phyloP scores from a whole-genome alignment of 2,797 vertebrate species.

The Acipenser ruthenus region DNA sequence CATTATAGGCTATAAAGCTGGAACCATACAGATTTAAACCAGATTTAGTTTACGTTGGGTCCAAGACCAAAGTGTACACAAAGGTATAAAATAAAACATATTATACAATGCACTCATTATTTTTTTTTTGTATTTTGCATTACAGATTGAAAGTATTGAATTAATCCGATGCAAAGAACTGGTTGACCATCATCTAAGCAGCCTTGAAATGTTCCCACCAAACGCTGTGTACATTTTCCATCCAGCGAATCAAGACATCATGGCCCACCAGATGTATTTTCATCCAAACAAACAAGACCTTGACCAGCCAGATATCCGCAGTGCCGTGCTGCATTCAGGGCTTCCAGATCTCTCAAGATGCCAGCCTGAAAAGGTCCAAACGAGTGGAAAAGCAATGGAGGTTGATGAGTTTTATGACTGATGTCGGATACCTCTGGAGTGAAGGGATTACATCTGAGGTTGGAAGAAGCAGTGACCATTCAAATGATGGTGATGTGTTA shows the following conservation, averaged over 20 bases:
- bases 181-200: conserved; percentile 52
- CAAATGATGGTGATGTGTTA: no score
- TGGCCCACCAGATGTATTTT: conserved; percentile 18
- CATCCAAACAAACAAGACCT: conserved; percentile 4
- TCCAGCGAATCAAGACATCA: conserved; percentile 27
- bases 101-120: no score
- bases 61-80: no score
- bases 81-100: no score
- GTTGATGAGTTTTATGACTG: conserved; percentile 56
- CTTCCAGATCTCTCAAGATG: no score
- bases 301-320: no score
- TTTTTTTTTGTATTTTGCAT: conserved; percentile 9
- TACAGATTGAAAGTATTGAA: conserved; percentile 49
- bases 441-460: conserved; percentile 33
- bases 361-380: neutral
- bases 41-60: no score
- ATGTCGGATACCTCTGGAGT: conserved; percentile 45
- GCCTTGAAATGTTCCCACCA: conserved; percentile 39
- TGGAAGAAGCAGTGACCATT: conserved; percentile 1
- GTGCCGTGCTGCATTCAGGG: no score
- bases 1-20: no score
- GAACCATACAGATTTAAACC: no score
- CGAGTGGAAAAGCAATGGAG: conserved; percentile 25
- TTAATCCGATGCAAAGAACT: conserved; percentile 62
- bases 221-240: conserved; percentile 52